Evolutionary conservation across 2,113 vertebrate species (phyloP).

Genomic region (Excalfactoria chinensis): DNA sequence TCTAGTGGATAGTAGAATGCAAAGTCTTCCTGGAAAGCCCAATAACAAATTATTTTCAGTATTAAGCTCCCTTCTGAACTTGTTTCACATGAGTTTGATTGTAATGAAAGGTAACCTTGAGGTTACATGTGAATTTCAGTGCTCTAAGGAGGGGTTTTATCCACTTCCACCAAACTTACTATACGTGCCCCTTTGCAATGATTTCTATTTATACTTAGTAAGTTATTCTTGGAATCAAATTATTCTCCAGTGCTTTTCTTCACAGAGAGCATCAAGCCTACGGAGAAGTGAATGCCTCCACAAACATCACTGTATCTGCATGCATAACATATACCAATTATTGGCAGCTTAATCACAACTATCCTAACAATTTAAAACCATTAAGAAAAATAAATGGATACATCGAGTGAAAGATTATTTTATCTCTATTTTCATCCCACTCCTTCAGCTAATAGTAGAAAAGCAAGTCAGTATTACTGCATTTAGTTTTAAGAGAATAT

Average conservation of each 20-base stretch:
- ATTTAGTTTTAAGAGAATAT: background rate
- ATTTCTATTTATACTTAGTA: background rate
- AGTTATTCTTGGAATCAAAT: background rate
- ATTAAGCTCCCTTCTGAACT: background rate
- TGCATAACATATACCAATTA: background rate
- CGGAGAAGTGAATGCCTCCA: background rate
- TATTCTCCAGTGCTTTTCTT: background rate
- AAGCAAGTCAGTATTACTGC: background rate
- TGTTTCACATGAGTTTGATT: background rate
- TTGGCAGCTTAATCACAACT: background rate
- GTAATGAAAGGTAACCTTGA: background rate
- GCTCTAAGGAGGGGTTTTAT: background rate
- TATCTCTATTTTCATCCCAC: background rate
- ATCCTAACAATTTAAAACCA: background rate
- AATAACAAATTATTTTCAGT: background rate
- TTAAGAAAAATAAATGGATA: background rate
- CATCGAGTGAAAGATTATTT: background rate
- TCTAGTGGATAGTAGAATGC: conserved; percentile 74
- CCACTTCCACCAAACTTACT: background rate
- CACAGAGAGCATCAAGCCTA: background rate
- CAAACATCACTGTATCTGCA: background rate
- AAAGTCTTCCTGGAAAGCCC: background rate
- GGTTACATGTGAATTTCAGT: background rate
- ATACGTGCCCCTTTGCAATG: background rate
- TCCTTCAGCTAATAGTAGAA: background rate